Evolutionary conservation across 2,888 invertebrate species (phyloP), one percentile per base, ranked within the genome.

Genomic region (Branchinecta sandiegonensis): DNA sequence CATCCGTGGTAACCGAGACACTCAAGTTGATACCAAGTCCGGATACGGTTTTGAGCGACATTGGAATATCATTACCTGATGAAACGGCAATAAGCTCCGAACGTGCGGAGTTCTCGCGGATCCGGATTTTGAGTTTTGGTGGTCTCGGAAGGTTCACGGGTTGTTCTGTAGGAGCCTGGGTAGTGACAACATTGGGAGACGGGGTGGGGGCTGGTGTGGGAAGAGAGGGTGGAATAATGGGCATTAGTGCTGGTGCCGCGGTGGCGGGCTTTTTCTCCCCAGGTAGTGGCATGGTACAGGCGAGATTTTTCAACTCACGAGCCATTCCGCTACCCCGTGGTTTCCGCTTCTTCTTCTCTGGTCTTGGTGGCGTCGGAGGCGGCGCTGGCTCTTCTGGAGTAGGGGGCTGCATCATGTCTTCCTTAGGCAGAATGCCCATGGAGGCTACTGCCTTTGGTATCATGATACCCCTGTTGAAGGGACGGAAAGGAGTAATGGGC

Each of bases 361-460:
- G 65, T 23, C 37, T 65, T 8, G 65, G 46, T 1, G 65, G 65
- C 8, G 65, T n/a, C 10, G 65, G 65, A 9, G 17, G 23, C 2
- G 46, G 23, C 14, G 23, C 14, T 37, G 65, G 17, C 46, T 17
- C 65, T 46, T 65, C 63, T 10, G 63, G 63, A 9, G 63, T 56
- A 56, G 63, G 63, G 14, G 63, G 63, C 23, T 23, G 63, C 23
- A 56, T 17, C n/a, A 56, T 9, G 14, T 91, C 90, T 72, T 91
- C 90, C 72, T 88, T 83, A 0, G 90, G 90, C 2, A 90, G 90
- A 74, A 91, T 89, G 71, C 90, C 88, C 86, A 90, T 90, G 11
- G 90, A 90, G 37, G 90, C 89, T 10, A 91, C 89, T 5, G 91
- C 90, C 77, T 92, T 92, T 0, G 92, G 91, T 74, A 90, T 89